Percentiles rank a stretch among this genome's conserved stretches.
These are phyloP conservation scores for Plodia interpunctella DNA, from an alignment of 1,140 invertebrate genomes.

Conservation along the genomic window DNA sequence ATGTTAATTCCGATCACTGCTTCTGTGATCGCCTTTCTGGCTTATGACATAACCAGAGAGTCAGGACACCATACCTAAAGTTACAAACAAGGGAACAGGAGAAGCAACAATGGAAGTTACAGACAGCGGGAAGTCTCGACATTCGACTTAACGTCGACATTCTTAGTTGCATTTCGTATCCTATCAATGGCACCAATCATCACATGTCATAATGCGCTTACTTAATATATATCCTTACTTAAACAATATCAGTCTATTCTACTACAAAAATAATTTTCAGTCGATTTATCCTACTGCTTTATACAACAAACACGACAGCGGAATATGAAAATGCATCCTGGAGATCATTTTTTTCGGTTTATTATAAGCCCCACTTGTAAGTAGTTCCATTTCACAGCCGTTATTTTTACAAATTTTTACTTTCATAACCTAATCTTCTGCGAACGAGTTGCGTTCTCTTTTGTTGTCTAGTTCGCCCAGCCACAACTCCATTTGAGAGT, in stretches of 20 bases:
- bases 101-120: conserved; percentile 73
- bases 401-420: conserved; percentile 27
- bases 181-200: conserved; percentile 76
- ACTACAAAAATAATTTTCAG: conserved; percentile 77
- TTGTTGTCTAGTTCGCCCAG: conserved; percentile 44
- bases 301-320: conserved; percentile 57
- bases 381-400: conserved; percentile 64
- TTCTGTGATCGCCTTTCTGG: background rate
- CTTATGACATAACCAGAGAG: background rate
- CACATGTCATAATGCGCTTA: conserved; percentile 73
- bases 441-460: conserved; percentile 11
- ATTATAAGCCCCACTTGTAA: conserved; percentile 41
- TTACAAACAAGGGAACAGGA: conserved; percentile 17
- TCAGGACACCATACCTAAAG: conserved; percentile 9
- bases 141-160: conserved; percentile 44
- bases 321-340: conserved; percentile 63
- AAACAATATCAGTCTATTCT: conserved; percentile 75
- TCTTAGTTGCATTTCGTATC: conserved; percentile 60
- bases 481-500: conserved; percentile 85
- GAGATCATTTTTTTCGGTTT: conserved; percentile 49
- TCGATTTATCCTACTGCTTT: conserved; percentile 68
- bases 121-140: conserved; percentile 45
- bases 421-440: conserved; percentile 15
- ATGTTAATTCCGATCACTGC: background rate
- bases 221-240: conserved; percentile 53